Conservation (phyloP, 2,113 vertebrate species). For the Myocastor coypus region DNA sequence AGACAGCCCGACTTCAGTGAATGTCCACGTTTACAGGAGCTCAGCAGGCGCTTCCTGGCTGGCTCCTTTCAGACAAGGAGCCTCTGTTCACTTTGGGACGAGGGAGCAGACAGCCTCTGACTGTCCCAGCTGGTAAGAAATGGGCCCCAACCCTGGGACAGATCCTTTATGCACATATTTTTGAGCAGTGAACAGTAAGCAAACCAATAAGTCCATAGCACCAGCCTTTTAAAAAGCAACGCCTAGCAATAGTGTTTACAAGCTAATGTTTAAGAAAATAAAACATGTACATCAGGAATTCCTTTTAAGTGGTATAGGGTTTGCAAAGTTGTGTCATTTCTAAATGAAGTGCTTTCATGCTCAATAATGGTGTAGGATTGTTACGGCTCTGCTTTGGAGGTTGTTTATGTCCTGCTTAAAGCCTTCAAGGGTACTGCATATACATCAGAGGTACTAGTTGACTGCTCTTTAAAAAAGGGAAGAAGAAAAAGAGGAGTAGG, state of each 20-base stretch:
- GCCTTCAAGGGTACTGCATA: slow-evolving; percentile 28
- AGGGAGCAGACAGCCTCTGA: slow-evolving; percentile 55
- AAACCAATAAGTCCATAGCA: slow-evolving; percentile 15
- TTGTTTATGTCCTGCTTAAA: slow-evolving; percentile 19
- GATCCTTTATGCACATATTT: slow-evolving; percentile 56
- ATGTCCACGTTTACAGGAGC: slow-evolving; percentile 60
- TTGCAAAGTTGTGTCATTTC: slow-evolving; percentile 45
- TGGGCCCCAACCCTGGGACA: not conserved
- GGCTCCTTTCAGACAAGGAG: slow-evolving; percentile 75
- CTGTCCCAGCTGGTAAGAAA: slow-evolving; percentile 61
- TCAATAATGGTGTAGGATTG: not conserved
- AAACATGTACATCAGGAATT: slow-evolving; percentile 25
- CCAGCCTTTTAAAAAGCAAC: slow-evolving; percentile 46
- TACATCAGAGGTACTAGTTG: not conserved
- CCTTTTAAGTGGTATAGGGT: slow-evolving; percentile 48
- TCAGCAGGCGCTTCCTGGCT: slow-evolving; percentile 75
- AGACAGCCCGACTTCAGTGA: slow-evolving; percentile 67
- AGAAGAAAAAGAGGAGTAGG: not conserved
- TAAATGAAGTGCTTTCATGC: slow-evolving; percentile 12
- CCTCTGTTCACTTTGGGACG: slow-evolving; percentile 73
- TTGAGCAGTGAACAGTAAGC: slow-evolving; percentile 37
- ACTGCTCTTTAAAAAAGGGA: not conserved
- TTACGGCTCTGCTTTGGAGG: not conserved
- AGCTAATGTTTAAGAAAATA: slow-evolving; percentile 32
- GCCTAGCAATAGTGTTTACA: not conserved